These are phyloP conservation scores for Zaprionus camerounensis DNA, from an alignment of 1,140 invertebrate species.

Conservation along the genomic window DNA sequence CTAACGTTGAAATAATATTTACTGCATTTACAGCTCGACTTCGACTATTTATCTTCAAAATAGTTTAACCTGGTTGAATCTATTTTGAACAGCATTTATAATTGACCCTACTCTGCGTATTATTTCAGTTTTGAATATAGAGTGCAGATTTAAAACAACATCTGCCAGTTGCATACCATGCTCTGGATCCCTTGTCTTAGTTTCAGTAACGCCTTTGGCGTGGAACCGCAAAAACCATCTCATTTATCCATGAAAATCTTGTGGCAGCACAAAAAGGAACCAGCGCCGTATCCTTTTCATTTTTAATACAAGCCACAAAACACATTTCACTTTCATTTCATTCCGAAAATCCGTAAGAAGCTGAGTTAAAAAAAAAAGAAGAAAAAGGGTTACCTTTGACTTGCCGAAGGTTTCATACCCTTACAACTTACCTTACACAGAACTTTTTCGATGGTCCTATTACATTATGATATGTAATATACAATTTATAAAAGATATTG, in stretches of 20 bases:
- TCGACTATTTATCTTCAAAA: background rate
- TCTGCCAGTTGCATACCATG: conserved; percentile 60
- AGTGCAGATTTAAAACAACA: conserved; percentile 46
- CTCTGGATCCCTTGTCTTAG: conserved; percentile 39
- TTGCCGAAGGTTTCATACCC: too few relatives aligned
- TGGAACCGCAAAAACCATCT: conserved; percentile 77
- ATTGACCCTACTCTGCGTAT: background rate
- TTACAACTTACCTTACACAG: too few relatives aligned
- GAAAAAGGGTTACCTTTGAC: too few relatives aligned
- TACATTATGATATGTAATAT: too few relatives aligned
- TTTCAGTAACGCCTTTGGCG: conserved; percentile 57
- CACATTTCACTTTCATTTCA: conserved; percentile 78
- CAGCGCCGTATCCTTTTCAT: conserved; percentile 76
- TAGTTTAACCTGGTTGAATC: too few relatives aligned
- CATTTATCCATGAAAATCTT: conserved; percentile 81
- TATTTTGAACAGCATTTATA: background rate
- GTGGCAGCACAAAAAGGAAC: conserved; percentile 61
- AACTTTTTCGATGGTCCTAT: too few relatives aligned
- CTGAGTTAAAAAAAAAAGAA: conserved; percentile 1
- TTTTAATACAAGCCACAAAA: conserved; percentile 74
- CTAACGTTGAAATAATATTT: too few relatives aligned
- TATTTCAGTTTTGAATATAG: conserved; percentile 7
- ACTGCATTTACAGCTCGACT: too few relatives aligned
- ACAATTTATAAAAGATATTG: too few relatives aligned
- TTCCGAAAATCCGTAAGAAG: conserved; percentile 61